Evolutionary conservation across 1,140 invertebrate genomes (phyloP).

Genomic region (Hestina assimilis): DNA sequence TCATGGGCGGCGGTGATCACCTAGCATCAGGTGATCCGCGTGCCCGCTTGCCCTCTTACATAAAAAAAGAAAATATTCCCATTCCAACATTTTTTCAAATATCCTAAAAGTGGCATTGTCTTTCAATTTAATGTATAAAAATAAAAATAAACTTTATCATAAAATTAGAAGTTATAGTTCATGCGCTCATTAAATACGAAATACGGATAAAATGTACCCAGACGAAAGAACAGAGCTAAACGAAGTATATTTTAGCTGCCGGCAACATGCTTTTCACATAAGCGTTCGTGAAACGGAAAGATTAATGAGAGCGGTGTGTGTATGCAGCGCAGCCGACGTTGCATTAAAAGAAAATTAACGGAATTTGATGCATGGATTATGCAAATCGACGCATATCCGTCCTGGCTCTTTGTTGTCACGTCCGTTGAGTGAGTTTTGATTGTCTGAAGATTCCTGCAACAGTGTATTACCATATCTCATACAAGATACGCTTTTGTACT

Average conservation of each 20-base stretch:
- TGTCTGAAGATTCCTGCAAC: conserved; percentile 8
- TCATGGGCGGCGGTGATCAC: too few species aligned
- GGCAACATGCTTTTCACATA: conserved; percentile 2
- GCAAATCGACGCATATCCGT: conserved; percentile 63
- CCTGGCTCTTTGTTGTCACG: conserved; percentile 56
- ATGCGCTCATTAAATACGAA: too few species aligned
- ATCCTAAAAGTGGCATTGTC: too few species aligned
- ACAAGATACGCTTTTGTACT: background rate
- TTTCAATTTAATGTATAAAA: too few species aligned
- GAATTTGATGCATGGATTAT: conserved; percentile 71
- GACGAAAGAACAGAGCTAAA: background rate
- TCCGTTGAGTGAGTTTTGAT: conserved; percentile 24
- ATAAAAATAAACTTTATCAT: too few species aligned
- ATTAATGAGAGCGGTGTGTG: conserved; percentile 17
- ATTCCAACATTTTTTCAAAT: too few species aligned
- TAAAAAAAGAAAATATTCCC: too few species aligned
- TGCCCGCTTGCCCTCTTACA: too few species aligned
- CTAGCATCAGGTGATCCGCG: too few species aligned
- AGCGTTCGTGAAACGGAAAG: conserved; percentile 6
- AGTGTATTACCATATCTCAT: background rate
- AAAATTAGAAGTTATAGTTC: too few species aligned
- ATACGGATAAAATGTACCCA: background rate
- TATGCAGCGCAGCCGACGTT: conserved; percentile 12
- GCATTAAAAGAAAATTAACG: conserved; percentile 73
- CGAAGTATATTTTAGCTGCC: background rate